Base-by-base conservation (phyloP, 2,797 vertebrate species). In the Somateria mollissima region DNA sequence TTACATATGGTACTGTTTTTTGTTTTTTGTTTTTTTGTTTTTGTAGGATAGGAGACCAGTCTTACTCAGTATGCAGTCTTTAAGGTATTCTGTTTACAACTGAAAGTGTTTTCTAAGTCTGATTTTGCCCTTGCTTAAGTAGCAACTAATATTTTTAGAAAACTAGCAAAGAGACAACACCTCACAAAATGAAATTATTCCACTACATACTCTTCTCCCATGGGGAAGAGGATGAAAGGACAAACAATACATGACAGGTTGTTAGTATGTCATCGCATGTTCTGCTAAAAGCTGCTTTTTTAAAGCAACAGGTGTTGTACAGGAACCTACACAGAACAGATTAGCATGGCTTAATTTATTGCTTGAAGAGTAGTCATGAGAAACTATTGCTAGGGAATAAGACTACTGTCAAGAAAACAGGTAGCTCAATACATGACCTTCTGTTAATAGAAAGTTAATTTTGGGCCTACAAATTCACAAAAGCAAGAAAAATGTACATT, bases 301-400 rank as follows among this genome's bases (percentile, higher is more conserved):
- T 87, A 82, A 71, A 6, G 17, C 89, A 77, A 82, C 13, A 82
- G 20, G 19, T 57, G 27, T 37, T 65, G 25, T 61, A 74, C 39
- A 93, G 51, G 10, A 84, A 27, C 62, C 19, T 86, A 93, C 54
- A 80, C 27, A 80, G 56, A 91, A 81, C 16, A 87, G 62, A 95
- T 77, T 64, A 90, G 30, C 85, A 96, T 90, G 95, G 96, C 89
- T 97, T 97, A 89, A 90, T 25, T 97, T 98, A 98, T 97, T 98
- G 98, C 97, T 97, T 96, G 58, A 85, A 94, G 83, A 51, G 16
- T 66, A 94, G 45, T 91, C 66, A 71, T 92, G 72, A 80, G 9
- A 94, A 70, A 88, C 51, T 98, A 98, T 97, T 98, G 96, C 97
- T 97, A 92, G 88, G 75, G 82, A 96, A 95, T 91, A 82, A 84